These are phyloP conservation scores for Drosophila burlai DNA, from an alignment of 1,140 invertebrate genomes.

Conservation along the genomic window DNA sequence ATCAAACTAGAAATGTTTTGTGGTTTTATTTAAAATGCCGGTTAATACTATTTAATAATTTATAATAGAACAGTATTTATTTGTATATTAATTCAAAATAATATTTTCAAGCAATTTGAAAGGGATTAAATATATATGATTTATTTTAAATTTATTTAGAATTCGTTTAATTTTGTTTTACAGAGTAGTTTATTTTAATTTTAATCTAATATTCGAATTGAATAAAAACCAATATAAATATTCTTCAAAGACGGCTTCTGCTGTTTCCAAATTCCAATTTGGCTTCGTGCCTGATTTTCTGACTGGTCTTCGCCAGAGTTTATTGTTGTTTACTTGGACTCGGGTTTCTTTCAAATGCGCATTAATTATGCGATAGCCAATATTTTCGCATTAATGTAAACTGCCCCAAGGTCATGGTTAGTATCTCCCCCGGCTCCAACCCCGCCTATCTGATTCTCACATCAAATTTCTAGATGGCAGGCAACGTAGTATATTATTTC, in stretches of 20 bases:
- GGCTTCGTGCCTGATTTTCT: slow-evolving; percentile 1
- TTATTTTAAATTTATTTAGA: no score
- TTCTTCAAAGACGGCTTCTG: not conserved
- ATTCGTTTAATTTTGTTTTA: not conserved
- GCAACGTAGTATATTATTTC: slow-evolving; percentile 9
- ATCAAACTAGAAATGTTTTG: no score
- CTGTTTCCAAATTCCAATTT: not conserved
- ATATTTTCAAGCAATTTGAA: not conserved
- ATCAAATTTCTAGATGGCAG: slow-evolving; percentile 4
- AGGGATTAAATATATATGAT: not conserved
- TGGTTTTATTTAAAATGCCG: no score
- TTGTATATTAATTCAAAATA: not conserved
- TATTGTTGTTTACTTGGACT: slow-evolving; percentile 42
- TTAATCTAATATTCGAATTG: no score
- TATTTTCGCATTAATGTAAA: slow-evolving; percentile 59
- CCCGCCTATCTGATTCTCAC: not conserved
- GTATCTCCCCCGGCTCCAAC: not conserved
- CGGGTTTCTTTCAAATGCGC: slow-evolving; percentile 46
- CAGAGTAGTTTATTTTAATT: no score
- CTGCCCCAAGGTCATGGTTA: slow-evolving; percentile 46
- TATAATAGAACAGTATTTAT: not conserved
- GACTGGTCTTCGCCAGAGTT: slow-evolving; percentile 2
- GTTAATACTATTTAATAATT: no score
- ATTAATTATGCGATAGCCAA: slow-evolving; percentile 54
- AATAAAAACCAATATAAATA: no score